Evolutionary conservation across 2,797 vertebrate genomes (phyloP).

Genomic region (Cercopithecus neglectus): DNA sequence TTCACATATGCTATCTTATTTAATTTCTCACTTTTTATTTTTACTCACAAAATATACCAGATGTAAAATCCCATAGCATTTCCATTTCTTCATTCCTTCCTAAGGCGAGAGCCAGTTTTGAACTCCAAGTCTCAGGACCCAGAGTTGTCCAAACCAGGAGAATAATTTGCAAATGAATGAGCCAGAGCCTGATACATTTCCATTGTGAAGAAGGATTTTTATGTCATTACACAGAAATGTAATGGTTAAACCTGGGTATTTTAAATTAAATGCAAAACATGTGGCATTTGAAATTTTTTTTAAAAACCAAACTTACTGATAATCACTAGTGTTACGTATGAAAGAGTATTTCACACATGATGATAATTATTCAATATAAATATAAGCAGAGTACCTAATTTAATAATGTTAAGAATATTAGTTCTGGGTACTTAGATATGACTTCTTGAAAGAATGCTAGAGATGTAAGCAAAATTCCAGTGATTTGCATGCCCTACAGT

Average conservation of each 20-base stretch:
- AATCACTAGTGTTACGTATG: neutral
- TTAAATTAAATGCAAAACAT: conserved; percentile 36
- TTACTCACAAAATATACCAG: neutral
- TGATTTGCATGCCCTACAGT: neutral
- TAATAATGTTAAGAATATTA: neutral
- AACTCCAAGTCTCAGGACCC: neutral
- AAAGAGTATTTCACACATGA: neutral
- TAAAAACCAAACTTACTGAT: neutral
- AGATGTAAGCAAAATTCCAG: neutral
- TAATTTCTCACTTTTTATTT: conserved; percentile 38
- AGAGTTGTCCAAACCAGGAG: neutral
- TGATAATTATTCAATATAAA: conserved; percentile 27
- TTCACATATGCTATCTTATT: neutral
- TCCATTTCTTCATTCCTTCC: conserved; percentile 29
- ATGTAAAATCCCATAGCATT: neutral
- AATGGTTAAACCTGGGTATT: neutral
- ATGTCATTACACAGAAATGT: neutral
- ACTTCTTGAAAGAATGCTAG: neutral
- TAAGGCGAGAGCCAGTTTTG: conserved; percentile 24
- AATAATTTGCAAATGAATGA: conserved; percentile 42
- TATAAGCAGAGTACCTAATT: conserved; percentile 1
- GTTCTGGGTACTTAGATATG: neutral
- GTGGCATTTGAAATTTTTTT: neutral
- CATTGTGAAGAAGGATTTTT: neutral
- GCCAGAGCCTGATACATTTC: neutral